Evolutionary conservation across 1,140 invertebrate genomes (phyloP), one percentile per base, ranked within the genome.

Genomic region (Paralvinella palmiformis): DNA sequence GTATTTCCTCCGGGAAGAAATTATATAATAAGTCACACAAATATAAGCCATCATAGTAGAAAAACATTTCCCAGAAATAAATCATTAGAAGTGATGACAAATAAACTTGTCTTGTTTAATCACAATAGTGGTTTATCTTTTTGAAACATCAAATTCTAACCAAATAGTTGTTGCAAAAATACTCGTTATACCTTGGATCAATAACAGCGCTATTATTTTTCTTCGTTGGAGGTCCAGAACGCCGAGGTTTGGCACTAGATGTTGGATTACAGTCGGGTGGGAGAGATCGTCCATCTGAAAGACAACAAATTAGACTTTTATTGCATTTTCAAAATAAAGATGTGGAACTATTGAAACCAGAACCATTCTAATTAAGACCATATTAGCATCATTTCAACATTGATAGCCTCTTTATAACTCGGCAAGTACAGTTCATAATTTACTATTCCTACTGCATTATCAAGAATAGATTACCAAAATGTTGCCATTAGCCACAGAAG

Each of bases 11-110:
- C n/a, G n/a, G n/a, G n/a, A n/a, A n/a, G n/a, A n/a, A n/a, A n/a
- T n/a, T n/a, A n/a, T n/a, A n/a, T n/a, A n/a, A n/a, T n/a, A n/a
- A n/a, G n/a, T n/a, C n/a, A n/a, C n/a, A 44, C 71, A 75, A 52
- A 13, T 64, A 67, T 35, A 65, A 20, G 6, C 31, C 48, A 52
- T 22, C 1, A 52, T n/a, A 52, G 31, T 22, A 52, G 55, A 57
- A n/a, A 57, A 33, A 13, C 7, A 31, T 27, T 10, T 20, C 20
- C 33, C 17, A 7, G 5, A 3, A 32, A 3, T 13, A 33, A 31
- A 7, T n/a, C 17, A 1, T n/a, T 27, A 31, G 6, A 15, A 10
- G 33, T 32, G 6, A 27, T 13, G 27, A 31, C 5, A 15, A 32
- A 57, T 13, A 7, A 32, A 31, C 55, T 32, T 15, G 3, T 20